These are phyloP conservation scores for Pectinophora gossypiella DNA, from an alignment of 1,140 invertebrate species.

Conservation along the genomic window DNA sequence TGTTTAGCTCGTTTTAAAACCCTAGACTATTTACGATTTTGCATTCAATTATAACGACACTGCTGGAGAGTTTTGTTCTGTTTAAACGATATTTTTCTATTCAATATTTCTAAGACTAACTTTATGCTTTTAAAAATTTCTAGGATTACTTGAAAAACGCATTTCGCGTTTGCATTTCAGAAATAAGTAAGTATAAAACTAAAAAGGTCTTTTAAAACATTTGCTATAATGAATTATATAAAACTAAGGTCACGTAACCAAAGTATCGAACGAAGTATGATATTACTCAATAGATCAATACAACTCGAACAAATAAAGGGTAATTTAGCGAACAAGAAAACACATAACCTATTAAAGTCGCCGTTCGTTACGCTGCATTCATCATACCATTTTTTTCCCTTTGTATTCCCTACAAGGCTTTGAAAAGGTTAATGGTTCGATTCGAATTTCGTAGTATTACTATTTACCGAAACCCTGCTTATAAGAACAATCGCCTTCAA, in stretches of 20 bases:
- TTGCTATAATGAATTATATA: too few species aligned
- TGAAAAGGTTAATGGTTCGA: constrained; percentile 27
- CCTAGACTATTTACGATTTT: neutral
- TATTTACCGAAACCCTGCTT: neutral
- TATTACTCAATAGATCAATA: too few species aligned
- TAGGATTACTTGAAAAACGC: too few species aligned
- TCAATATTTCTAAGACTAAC: too few species aligned
- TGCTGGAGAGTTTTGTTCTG: neutral
- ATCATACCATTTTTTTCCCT: constrained; percentile 22
- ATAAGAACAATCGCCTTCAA: neutral
- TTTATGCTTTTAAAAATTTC: too few species aligned
- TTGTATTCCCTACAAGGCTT: constrained; percentile 15
- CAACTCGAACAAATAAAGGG: constrained; percentile 2
- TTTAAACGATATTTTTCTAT: too few species aligned
- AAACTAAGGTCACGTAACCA: too few species aligned
- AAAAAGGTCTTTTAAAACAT: too few species aligned
- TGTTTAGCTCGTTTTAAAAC: constrained; percentile 7
- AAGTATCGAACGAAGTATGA: too few species aligned
- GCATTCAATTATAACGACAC: neutral
- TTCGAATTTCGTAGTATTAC: neutral
- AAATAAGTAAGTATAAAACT: too few species aligned
- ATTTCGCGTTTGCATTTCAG: too few species aligned
- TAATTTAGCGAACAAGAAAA: constrained; percentile 27
- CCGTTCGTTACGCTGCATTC: constrained; percentile 24
- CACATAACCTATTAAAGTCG: constrained; percentile 24